phyloP scores from a whole-genome alignment of 2,797 vertebrate genomes.

The Phataginus tetradactyla region DNA sequence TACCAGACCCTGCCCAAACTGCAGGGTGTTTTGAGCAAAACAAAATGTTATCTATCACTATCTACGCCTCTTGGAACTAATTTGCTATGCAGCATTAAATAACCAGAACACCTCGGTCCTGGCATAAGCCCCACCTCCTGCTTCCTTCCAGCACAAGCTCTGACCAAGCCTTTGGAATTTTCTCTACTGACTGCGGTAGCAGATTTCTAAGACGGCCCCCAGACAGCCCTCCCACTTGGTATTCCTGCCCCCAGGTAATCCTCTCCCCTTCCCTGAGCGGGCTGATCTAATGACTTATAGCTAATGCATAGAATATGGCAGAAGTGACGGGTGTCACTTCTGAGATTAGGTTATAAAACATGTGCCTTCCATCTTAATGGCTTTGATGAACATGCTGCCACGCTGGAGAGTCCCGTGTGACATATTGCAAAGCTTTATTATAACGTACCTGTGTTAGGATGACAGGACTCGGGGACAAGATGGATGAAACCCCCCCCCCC shows the following conservation, averaged over 20 bases:
- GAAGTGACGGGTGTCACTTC: not conserved
- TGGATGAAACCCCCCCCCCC: not conserved
- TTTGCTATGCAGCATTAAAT: not conserved
- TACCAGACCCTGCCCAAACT: not conserved
- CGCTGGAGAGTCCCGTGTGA: not conserved
- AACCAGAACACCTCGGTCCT: not conserved
- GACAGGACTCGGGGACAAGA: not conserved
- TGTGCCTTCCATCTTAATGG: not conserved
- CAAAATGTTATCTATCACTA: rapidly evolving
- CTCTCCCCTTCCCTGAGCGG: not conserved
- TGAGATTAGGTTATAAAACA: rapidly evolving
- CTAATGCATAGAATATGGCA: not conserved
- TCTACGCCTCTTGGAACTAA: not conserved
- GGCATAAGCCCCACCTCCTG: not conserved
- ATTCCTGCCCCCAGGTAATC: rapidly evolving
- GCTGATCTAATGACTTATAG: not conserved
- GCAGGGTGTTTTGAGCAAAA: not conserved
- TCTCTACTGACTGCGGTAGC: too few relatives aligned
- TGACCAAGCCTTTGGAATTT: not conserved
- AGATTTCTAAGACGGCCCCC: not conserved
- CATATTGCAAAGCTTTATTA: not conserved
- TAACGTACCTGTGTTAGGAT: not conserved
- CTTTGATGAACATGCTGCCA: not conserved
- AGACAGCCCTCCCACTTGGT: not conserved
- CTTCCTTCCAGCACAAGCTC: not conserved